Conservation (phyloP, 2,888 invertebrate species). For the Stictocephala bisonia region DNA sequence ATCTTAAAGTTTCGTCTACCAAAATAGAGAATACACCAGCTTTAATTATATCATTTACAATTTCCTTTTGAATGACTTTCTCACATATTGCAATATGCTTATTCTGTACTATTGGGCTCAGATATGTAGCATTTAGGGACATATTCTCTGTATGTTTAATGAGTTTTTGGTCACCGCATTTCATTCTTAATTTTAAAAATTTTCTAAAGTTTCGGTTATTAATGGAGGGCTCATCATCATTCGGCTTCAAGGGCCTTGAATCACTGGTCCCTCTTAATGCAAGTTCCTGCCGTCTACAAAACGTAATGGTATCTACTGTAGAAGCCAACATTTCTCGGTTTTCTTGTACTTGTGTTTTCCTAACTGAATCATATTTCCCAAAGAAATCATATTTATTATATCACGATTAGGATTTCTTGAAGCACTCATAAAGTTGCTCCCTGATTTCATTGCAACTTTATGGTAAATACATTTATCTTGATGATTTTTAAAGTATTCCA, state of each 20-base stretch:
- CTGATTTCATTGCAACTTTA: conserved; percentile 11
- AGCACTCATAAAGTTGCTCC: conserved; percentile 7
- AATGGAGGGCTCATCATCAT: conserved; percentile 17
- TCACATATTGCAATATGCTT: conserved; percentile 21
- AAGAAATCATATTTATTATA: conserved; percentile 18
- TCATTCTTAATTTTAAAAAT: conserved; percentile 9
- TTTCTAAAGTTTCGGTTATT: conserved; percentile 24
- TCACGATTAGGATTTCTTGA: conserved; percentile 4
- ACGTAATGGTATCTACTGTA: conserved; percentile 19
- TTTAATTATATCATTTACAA: conserved; percentile 4
- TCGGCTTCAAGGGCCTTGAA: not conserved
- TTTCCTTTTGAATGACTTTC: conserved; percentile 14
- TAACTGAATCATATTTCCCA: conserved; percentile 3
- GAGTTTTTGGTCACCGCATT: conserved; percentile 16
- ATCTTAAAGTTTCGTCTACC: conserved; percentile 24
- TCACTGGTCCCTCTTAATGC: conserved; percentile 26
- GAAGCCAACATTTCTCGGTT: conserved; percentile 10
- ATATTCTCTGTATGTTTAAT: conserved; percentile 9
- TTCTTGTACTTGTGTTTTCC: conserved; percentile 14
- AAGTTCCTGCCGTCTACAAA: conserved; percentile 21
- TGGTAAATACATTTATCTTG: not conserved
- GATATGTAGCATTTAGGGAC: conserved; percentile 3
- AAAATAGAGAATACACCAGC: conserved; percentile 14
- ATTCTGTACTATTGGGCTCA: conserved; percentile 28
- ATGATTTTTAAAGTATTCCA: conserved; percentile 30